These are phyloP conservation scores for Chloroclysta siterata DNA, from an alignment of 2,888 invertebrate genomes.

Conservation along the genomic window DNA sequence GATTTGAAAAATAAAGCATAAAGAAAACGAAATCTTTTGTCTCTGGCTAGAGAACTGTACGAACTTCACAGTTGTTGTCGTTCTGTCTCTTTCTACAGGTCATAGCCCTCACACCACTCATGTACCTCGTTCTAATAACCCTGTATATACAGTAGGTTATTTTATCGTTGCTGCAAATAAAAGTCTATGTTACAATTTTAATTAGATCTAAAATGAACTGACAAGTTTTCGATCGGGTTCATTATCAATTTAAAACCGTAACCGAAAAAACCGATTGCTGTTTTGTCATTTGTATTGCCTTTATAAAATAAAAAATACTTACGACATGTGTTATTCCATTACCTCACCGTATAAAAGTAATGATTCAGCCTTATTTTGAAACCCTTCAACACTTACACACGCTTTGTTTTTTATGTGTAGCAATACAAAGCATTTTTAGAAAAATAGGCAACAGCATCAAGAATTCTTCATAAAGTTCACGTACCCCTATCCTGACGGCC, in stretches of 20 bases:
- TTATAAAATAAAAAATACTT: too few species aligned
- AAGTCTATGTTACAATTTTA: conserved; percentile 10
- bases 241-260: too few species aligned
- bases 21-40: conserved; percentile 41
- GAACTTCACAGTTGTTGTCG: conserved; percentile 83
- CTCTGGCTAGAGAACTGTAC: conserved; percentile 55
- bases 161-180: conserved; percentile 49
- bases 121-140: conserved; percentile 80
- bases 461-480: conserved; percentile 62
- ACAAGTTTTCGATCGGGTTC: conserved; percentile 19
- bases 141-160: conserved; percentile 66
- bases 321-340: too few species aligned
- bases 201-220: conserved; percentile 15
- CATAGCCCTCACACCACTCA: conserved; percentile 75
- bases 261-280: too few species aligned
- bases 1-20: conserved; percentile 17
- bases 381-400: too few species aligned
- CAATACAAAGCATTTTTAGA: not conserved
- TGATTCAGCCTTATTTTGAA: too few species aligned
- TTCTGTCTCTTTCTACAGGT: conserved; percentile 80
- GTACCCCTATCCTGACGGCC: conserved; percentile 73
- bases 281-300: too few species aligned
- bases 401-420: too few species aligned
- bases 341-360: too few species aligned
- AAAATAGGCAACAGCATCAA: conserved; percentile 42